Evolutionary conservation across 2,888 invertebrate species (phyloP).

Genomic region (Doris montereyensis): DNA sequence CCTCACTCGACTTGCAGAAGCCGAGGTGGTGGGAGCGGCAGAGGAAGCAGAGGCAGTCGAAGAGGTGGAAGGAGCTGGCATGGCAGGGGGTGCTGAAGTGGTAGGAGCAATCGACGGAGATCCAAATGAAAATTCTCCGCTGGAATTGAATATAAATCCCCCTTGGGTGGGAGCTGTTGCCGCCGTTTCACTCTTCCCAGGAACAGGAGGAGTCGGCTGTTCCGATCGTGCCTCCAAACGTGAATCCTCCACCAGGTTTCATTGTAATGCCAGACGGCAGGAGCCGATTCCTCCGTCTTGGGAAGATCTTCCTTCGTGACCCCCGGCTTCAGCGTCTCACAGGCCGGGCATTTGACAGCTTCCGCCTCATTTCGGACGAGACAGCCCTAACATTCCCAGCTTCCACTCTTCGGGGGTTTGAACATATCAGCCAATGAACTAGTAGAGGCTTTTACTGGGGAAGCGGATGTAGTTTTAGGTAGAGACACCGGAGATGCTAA

Average conservation of each 20-base stretch:
- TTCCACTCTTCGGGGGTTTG: conserved; percentile 76
- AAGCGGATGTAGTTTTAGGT: background rate
- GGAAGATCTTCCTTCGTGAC: conserved; percentile 50
- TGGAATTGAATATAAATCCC: conserved; percentile 49
- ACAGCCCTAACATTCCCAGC: conserved; percentile 81
- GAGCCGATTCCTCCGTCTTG: background rate
- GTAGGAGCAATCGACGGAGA: background rate
- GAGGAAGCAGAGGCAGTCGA: background rate
- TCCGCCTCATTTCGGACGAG: conserved; percentile 76
- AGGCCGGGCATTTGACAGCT: conserved; percentile 63
- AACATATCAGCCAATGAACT: conserved; percentile 71
- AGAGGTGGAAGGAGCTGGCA: background rate
- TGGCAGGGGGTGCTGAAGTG: background rate
- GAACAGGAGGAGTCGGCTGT: no score
- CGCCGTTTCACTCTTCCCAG: no score
- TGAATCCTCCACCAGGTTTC: conserved; percentile 16
- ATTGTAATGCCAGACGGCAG: background rate
- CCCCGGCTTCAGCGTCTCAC: conserved; percentile 66
- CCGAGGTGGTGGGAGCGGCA: background rate
- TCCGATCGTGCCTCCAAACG: no score
- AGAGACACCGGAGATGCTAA: background rate
- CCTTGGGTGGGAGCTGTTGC: conserved; percentile 11
- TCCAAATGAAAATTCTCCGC: conserved; percentile 22
- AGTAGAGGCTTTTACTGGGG: background rate
- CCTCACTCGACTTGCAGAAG: no score